phyloP scores from a whole-genome alignment of 1,140 invertebrate genomes.

The Listronotus oregonensis region DNA sequence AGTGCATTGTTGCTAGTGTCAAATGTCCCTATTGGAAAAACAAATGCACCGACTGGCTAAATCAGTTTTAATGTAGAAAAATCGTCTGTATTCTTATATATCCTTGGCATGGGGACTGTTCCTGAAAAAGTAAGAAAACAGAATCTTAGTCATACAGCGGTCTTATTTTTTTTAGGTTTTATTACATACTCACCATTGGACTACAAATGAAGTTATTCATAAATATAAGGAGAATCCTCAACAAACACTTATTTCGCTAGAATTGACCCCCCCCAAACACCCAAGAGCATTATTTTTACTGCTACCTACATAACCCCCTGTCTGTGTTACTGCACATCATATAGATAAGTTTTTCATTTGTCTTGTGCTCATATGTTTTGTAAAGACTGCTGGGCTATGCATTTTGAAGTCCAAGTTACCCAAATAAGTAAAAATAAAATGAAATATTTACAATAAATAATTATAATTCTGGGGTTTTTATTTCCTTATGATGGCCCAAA shows the following conservation, averaged over 20 bases:
- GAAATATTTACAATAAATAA: too few species aligned
- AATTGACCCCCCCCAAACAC: slow-evolving; percentile 70
- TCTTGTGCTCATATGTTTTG: slow-evolving; percentile 93
- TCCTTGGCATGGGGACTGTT: too few species aligned
- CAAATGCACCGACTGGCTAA: too few species aligned
- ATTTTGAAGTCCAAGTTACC: slow-evolving; percentile 94
- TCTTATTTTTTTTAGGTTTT: slow-evolving; percentile 64
- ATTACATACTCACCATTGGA: slow-evolving; percentile 87
- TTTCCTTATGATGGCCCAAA: too few species aligned
- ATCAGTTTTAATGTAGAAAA: too few species aligned
- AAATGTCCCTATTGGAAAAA: too few species aligned
- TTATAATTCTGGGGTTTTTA: too few species aligned
- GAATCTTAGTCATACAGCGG: too few species aligned
- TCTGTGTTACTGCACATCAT: slow-evolving; percentile 63
- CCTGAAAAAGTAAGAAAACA: too few species aligned
- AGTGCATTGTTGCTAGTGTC: too few species aligned
- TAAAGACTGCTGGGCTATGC: slow-evolving; percentile 92
- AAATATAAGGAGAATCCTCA: slow-evolving; percentile 76
- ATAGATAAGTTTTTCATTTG: slow-evolving; percentile 73
- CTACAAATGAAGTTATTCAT: slow-evolving; percentile 75
- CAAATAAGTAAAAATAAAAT: slow-evolving; percentile 83
- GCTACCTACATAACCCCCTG: slow-evolving; percentile 57
- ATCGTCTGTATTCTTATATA: too few species aligned
- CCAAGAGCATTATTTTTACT: slow-evolving; percentile 50
- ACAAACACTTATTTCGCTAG: slow-evolving; percentile 79